Evolutionary conservation across 1,140 invertebrate genomes (phyloP).

Genomic region (Cyrtorhinus lividipennis): DNA sequence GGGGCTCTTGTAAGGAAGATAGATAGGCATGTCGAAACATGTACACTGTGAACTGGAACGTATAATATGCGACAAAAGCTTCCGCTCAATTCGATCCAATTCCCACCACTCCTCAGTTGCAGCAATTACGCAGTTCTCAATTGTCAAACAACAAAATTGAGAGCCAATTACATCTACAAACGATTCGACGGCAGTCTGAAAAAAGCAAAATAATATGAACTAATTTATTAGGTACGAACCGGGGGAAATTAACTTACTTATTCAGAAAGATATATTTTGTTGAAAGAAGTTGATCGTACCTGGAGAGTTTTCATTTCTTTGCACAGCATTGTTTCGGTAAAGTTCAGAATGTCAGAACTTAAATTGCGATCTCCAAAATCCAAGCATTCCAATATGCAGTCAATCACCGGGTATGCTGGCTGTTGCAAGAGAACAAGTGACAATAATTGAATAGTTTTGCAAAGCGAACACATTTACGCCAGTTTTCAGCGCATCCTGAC

Average conservation of each 20-base stretch:
- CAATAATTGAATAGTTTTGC: too few relatives aligned
- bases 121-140: constrained; percentile 56
- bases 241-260: too few relatives aligned
- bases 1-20: constrained; percentile 66
- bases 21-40: constrained; percentile 60
- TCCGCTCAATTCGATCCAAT: constrained; percentile 52
- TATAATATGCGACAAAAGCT: constrained; percentile 51
- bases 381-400: constrained; percentile 53
- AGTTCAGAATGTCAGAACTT: constrained; percentile 42
- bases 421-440: constrained; percentile 28
- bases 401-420: constrained; percentile 52
- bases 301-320: constrained; percentile 55
- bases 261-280: too few relatives aligned
- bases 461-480: too few relatives aligned
- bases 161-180: constrained; percentile 61
- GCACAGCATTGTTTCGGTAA: constrained; percentile 48
- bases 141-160: constrained; percentile 59
- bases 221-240: too few relatives aligned
- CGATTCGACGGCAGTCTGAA: constrained; percentile 54
- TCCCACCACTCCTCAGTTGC: constrained; percentile 67
- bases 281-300: too few relatives aligned
- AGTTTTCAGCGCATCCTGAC: too few relatives aligned
- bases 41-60: constrained; percentile 45
- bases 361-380: constrained; percentile 41
- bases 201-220: constrained; percentile 25